phyloP scores from a whole-genome alignment of 1,140 invertebrate genomes.

The Rhagoletis zephyria region DNA sequence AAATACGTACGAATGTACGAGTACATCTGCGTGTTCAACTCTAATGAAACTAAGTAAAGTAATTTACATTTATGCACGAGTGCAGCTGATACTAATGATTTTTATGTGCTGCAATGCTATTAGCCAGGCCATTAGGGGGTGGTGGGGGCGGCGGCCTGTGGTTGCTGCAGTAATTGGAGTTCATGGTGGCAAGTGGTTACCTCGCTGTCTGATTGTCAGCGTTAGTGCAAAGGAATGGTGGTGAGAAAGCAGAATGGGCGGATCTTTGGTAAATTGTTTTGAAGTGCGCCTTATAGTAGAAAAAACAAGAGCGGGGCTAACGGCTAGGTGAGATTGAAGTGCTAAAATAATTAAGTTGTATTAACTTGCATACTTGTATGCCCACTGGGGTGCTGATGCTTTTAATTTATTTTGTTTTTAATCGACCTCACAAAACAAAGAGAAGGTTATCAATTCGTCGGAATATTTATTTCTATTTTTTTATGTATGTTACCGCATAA shows the following conservation, averaged over 20 bases:
- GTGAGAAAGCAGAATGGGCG: background rate
- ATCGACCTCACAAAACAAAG: too few species aligned
- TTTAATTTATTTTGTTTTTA: background rate
- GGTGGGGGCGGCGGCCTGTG: background rate
- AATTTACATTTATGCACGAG: slow-evolving; percentile 46
- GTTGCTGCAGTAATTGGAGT: background rate
- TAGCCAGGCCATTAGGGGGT: background rate
- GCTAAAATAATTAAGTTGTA: slow-evolving; percentile 40
- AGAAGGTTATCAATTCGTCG: too few species aligned
- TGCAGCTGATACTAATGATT: slow-evolving; percentile 50
- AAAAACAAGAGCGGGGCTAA: background rate
- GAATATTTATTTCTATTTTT: too few species aligned
- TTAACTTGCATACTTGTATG: background rate
- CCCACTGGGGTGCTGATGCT: background rate
- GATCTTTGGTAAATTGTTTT: background rate
- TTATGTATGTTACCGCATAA: too few species aligned
- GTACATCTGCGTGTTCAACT: background rate
- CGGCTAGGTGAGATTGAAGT: background rate
- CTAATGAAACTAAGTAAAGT: slow-evolving; percentile 44
- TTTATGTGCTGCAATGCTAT: slow-evolving; percentile 43
- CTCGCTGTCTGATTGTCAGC: too few species aligned
- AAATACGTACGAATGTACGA: too few species aligned
- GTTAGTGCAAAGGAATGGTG: background rate
- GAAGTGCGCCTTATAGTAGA: background rate
- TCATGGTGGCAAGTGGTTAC: too few species aligned